These are phyloP conservation scores for Pyrrhura leucotis DNA, from an alignment of 2,797 vertebrate genomes.

Conservation along the genomic window DNA sequence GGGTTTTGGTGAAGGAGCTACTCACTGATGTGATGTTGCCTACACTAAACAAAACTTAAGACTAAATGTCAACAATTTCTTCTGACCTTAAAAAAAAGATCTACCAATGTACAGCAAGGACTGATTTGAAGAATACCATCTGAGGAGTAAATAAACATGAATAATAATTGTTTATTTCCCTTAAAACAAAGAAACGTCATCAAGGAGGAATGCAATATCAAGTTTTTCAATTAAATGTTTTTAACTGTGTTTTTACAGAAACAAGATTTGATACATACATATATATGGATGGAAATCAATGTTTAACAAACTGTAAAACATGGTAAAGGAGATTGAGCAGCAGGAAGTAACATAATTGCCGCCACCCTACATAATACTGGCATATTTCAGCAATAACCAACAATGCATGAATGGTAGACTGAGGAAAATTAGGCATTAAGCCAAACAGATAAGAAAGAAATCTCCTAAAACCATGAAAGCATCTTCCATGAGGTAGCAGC, in stretches of 20 bases:
- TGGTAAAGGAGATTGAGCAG: neutral
- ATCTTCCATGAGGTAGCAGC: neutral
- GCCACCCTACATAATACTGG: neutral
- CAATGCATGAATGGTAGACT: neutral
- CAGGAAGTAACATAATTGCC: neutral
- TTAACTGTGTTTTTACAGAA: neutral
- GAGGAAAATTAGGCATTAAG: neutral
- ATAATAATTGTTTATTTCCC: neutral
- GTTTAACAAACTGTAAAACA: neutral
- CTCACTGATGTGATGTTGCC: neutral
- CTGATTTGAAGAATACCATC: neutral
- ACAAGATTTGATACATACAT: neutral
- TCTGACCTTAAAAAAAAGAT: neutral
- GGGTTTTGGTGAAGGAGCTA: neutral
- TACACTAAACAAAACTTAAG: neutral
- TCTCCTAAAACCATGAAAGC: neutral
- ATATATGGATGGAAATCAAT: neutral
- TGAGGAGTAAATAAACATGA: neutral
- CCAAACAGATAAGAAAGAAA: neutral
- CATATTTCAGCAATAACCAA: neutral
- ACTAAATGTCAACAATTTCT: neutral
- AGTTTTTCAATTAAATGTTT: neutral
- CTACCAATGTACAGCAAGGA: neutral
- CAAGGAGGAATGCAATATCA: neutral
- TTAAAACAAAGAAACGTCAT: neutral